phyloP scores from a whole-genome alignment of 2,888 invertebrate genomes.

The Yponomeuta plumbellus region DNA sequence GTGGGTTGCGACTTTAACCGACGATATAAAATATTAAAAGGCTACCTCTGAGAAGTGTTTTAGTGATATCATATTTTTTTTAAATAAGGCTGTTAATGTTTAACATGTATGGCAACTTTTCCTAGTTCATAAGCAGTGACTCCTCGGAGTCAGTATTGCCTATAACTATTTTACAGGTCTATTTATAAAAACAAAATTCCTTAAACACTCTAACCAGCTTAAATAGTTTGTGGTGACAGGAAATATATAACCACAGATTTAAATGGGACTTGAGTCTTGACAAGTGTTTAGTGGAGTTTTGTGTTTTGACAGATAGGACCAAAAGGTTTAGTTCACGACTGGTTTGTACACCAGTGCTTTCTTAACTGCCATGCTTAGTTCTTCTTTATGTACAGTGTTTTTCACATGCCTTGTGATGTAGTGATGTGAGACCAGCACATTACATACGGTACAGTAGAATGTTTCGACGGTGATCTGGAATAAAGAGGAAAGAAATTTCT shows the following conservation, averaged over 20 bases:
- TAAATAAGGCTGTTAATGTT: too few relatives aligned
- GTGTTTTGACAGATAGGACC: background rate
- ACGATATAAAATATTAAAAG: too few relatives aligned
- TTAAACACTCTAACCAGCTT: too few relatives aligned
- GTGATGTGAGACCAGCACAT: conserved; percentile 32
- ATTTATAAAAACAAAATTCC: conserved; percentile 4
- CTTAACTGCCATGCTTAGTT: conserved; percentile 34
- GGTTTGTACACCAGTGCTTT: conserved; percentile 33
- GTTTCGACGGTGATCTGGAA: conserved; percentile 38
- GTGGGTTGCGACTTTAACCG: too few relatives aligned
- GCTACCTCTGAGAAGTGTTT: too few relatives aligned
- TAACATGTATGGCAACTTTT: background rate
- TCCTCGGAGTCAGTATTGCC: background rate
- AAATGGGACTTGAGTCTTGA: too few relatives aligned
- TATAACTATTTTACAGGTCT: background rate
- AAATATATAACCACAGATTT: too few relatives aligned
- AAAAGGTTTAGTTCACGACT: too few relatives aligned
- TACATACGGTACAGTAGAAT: conserved; percentile 52
- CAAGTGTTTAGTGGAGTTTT: too few relatives aligned
- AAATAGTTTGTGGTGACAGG: too few relatives aligned
- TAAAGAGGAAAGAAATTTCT: background rate
- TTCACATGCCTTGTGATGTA: conserved; percentile 37
- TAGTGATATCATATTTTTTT: too few relatives aligned
- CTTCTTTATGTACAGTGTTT: conserved; percentile 33
- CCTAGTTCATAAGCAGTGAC: too few relatives aligned